Evolutionary conservation across 2,113 vertebrate species (phyloP).

Genomic region (Sylvilagus bachmani): DNA sequence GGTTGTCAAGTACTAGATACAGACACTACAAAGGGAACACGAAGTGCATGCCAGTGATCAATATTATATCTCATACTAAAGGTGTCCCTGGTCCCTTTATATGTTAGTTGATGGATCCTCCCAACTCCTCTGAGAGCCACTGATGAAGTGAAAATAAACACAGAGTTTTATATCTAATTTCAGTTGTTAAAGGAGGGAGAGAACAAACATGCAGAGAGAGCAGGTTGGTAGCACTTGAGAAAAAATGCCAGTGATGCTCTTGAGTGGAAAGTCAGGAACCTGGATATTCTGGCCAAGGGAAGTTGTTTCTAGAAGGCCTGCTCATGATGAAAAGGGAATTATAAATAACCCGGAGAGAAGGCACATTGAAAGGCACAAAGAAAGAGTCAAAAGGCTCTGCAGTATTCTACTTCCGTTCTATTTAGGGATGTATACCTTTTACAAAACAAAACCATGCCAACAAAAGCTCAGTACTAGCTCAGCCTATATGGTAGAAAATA

Average conservation of each 20-base stretch:
- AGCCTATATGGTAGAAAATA: background rate
- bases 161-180: slow-evolving; percentile 33
- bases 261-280: background rate
- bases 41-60: slow-evolving; percentile 59
- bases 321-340: background rate
- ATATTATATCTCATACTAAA: slow-evolving; percentile 45
- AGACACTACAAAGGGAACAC: background rate
- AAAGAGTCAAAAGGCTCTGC: background rate
- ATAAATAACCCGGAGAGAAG: background rate
- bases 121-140: slow-evolving; percentile 47
- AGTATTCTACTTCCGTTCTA: background rate
- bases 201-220: background rate
- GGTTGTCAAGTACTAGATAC: background rate
- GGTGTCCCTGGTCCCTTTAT: slow-evolving; percentile 43
- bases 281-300: background rate
- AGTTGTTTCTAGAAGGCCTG: background rate
- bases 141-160: slow-evolving; percentile 44
- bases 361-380: background rate
- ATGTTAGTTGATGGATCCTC: background rate
- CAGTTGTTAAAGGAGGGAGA: background rate
- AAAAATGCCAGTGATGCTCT: background rate
- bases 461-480: background rate
- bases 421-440: background rate
- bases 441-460: background rate
- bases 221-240: background rate